Conservation (phyloP, 1,140 invertebrate species). For the Papilio aristodemus region DNA sequence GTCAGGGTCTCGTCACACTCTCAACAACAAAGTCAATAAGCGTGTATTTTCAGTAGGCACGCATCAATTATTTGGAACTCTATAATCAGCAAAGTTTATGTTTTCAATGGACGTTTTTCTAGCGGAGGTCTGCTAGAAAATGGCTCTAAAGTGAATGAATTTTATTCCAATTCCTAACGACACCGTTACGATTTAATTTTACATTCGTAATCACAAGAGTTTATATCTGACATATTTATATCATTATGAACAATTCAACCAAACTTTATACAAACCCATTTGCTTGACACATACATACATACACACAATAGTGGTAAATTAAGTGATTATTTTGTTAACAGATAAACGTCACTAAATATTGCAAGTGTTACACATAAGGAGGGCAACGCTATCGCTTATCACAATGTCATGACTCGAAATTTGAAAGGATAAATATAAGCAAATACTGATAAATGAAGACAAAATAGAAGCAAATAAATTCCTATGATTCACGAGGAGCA, state of each 20-base stretch:
- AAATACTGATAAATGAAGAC: neutral
- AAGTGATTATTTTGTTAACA: neutral
- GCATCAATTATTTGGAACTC: neutral
- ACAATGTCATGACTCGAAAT: conserved; percentile 10
- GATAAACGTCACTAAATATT: neutral
- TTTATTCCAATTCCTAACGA: no score
- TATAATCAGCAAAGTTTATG: neutral
- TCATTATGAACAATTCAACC: no score
- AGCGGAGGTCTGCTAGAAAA: no score
- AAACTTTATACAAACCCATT: neutral
- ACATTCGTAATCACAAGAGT: no score
- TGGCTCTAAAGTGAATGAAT: no score
- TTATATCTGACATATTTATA: no score
- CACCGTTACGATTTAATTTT: no score
- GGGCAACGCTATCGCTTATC: neutral
- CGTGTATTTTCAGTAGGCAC: neutral
- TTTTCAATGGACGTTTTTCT: neutral
- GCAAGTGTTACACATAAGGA: neutral
- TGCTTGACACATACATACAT: neutral
- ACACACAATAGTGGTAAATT: neutral
- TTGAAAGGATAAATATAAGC: neutral
- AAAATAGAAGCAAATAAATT: conserved; percentile 1
- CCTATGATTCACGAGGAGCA: neutral
- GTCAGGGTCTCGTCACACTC: conserved; percentile 6
- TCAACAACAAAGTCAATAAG: neutral